Base-by-base conservation (phyloP, 2,113 vertebrate genomes). In the Opisthocomus hoazin region DNA sequence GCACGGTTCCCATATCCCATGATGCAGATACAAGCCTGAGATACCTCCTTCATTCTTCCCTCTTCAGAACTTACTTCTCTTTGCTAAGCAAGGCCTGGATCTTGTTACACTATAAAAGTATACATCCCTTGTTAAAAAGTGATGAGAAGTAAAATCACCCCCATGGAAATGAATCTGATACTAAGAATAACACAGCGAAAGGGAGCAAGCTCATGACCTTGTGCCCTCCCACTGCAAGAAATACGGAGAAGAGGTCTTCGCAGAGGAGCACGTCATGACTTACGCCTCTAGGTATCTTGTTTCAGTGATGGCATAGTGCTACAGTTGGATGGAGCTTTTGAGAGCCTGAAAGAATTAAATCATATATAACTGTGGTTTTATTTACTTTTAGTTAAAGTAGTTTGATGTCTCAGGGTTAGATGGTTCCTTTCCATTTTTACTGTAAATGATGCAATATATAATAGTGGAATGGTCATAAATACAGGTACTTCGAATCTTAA, bases 241-340 rank as follows among this genome's bases (percentile, higher is more conserved):
- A 39, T 22, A n/a, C n/a, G 29, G 45, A 60, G 46, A 71, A 71
- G 46, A 64, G 24, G 10, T 18, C 58, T 56, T 70, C 54, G 36
- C 57, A 64, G 74, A 82, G 46, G 11, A 68, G 2, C 11, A 2
- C 1, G 9, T 58, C 48, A 13, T 50, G 54, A 30, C 15, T 86
- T 81, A 23, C 3, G 5, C 39, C 36, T 37, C 65, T 64, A 0
- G 0, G 23, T 58, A 11, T 5, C 30, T 32, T 51, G 7, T 46
- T 65, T 71, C 73, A 71, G 60, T 36, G 32, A 39, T 8, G 29
- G 7, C 30, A 16, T 32, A 39, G 43, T 37, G 50, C 48, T 60
- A 27, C 21, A 69, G 50, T 2, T 60, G 39, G 6, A 79, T n/a
- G 27, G 61, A 83, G 32, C 10, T 75, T 87, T 30, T 23, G 51